Conservation (phyloP, 2,113 vertebrate species). For the Eretmochelys imbricata region DNA sequence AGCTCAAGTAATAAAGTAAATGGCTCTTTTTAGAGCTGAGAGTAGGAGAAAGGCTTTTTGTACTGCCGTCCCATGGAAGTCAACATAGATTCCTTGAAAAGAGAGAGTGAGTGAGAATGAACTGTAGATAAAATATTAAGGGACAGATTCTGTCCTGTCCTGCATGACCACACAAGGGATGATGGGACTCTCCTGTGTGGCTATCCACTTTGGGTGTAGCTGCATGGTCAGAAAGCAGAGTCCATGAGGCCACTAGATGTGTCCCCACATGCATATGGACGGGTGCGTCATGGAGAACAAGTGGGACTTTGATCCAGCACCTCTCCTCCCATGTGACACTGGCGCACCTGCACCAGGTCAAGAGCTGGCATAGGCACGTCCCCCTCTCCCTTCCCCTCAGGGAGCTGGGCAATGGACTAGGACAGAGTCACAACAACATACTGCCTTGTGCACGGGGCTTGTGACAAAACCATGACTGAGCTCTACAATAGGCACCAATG, state of each 20-base stretch:
- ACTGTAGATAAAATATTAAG: not conserved
- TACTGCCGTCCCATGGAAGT: fast-evolving
- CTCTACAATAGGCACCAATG: not conserved
- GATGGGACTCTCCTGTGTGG: not conserved
- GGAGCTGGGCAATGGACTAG: not conserved
- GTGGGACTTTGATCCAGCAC: not conserved
- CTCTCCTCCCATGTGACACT: not conserved
- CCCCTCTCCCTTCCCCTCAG: not conserved
- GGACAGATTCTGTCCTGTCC: not conserved
- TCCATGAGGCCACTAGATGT: not conserved
- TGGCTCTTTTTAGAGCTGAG: fast-evolving
- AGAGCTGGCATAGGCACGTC: not conserved
- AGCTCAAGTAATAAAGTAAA: not conserved
- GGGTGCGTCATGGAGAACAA: not conserved
- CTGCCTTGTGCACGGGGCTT: not conserved
- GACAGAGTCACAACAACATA: not conserved
- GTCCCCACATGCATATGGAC: too few species aligned
- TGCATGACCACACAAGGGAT: not conserved
- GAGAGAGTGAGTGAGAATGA: not conserved
- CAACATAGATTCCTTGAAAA: fast-evolving
- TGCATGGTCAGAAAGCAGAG: not conserved
- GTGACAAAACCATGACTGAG: not conserved
- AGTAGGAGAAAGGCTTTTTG: not conserved
- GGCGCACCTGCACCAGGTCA: not conserved
- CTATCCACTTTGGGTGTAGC: not conserved